Percentiles rank a stretch among this genome's conserved stretches.
phyloP scores from a whole-genome alignment of 2,888 invertebrate genomes.

The Andrena bucephala region DNA sequence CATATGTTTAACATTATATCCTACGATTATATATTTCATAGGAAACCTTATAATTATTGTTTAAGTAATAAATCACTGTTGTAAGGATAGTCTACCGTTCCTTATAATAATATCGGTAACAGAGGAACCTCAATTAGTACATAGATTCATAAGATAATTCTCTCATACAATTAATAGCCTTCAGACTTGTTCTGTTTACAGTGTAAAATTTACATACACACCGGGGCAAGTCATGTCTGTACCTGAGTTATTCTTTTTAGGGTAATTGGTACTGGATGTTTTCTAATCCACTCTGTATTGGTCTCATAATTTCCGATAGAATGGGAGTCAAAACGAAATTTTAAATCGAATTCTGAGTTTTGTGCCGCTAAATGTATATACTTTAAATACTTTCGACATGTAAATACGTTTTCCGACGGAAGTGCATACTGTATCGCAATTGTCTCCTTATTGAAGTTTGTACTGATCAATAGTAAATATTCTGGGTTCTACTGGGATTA shows the following conservation, averaged over 20 bases:
- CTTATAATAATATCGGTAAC: constrained; percentile 18
- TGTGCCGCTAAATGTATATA: neutral
- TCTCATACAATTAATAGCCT: constrained; percentile 7
- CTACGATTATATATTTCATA: constrained; percentile 12
- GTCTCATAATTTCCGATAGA: neutral
- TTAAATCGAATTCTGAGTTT: neutral
- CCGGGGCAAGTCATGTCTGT: neutral
- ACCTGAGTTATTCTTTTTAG: constrained; percentile 21
- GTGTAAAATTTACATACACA: constrained; percentile 1
- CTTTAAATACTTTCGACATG: neutral
- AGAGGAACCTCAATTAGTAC: neutral
- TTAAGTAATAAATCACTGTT: constrained; percentile 16
- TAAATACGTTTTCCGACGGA: neutral
- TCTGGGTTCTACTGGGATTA: neutral
- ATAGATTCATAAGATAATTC: neutral
- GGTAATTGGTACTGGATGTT: constrained; percentile 20
- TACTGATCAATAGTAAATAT: constrained; percentile 1
- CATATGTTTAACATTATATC: constrained; percentile 1
- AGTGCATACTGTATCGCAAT: no score
- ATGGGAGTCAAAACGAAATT: constrained; percentile 26
- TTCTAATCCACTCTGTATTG: constrained; percentile 19
- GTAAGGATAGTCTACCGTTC: neutral
- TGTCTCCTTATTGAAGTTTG: neutral
- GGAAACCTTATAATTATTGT: constrained; percentile 8
- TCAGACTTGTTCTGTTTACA: constrained; percentile 5